A percentile compares a stretch with the other conserved stretches of the same genome.
These are phyloP conservation scores for Eupristina koningsbergeri DNA, from an alignment of 1,140 invertebrate genomes.

Conservation along the genomic window DNA sequence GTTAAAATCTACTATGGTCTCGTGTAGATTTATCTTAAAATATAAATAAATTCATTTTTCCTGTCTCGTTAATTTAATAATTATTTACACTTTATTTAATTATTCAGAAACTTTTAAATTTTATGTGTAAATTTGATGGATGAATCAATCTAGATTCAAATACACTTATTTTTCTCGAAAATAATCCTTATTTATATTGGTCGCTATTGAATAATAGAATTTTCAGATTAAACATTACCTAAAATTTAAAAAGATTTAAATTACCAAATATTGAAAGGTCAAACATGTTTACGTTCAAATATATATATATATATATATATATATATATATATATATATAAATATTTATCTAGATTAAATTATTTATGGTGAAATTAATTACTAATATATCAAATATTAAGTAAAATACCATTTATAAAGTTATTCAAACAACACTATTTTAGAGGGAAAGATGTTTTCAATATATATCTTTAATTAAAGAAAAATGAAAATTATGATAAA, in stretches of 20 bases:
- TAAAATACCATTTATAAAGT: neutral
- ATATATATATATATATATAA: no score
- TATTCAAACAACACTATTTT: neutral
- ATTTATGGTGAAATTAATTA: no score
- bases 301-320: no score
- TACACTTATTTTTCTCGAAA: neutral
- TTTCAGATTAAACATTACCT: neutral
- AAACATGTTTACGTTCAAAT: neutral
- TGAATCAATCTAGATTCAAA: neutral
- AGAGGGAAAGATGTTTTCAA: neutral
- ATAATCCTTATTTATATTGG: neutral
- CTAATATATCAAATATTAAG: no score
- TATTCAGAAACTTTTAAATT: neutral
- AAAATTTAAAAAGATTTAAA: neutral
- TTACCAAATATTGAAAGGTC: neutral
- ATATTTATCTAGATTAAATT: no score
- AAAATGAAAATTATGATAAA: no score
- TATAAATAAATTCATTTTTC: neutral
- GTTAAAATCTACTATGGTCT: neutral
- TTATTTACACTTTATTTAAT: neutral
- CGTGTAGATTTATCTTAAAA: slow-evolving; percentile 1
- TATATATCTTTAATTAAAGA: no score
- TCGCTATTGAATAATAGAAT: neutral
- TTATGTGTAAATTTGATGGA: neutral
- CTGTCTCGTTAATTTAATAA: slow-evolving; percentile 8